Evolutionary conservation across 1,140 invertebrate genomes (phyloP), one percentile per base, ranked within the genome.

Genomic region (Zophobas morio): DNA sequence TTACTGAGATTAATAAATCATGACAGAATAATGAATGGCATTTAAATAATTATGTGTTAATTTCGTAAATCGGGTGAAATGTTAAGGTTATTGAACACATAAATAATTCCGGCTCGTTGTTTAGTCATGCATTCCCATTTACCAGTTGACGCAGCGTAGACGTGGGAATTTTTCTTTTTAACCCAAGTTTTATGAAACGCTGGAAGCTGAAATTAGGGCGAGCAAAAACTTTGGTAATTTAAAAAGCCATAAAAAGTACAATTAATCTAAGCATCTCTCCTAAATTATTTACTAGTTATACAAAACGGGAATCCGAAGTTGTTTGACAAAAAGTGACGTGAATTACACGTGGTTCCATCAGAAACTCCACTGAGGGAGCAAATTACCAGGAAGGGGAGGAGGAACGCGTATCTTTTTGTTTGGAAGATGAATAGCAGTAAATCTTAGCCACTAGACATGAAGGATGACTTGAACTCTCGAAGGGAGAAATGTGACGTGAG

Each of bases 381-480:
- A 80, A 78, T 78, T 78, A 75, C 63, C 39, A 73, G 63, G 54
- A 71, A 54, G 66, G 46, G 54, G 66, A 56, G 72, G 72, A 49
- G 73, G 46, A 73, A 60, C 70, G 33, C 73, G 73, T 80, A 66
- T 76, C 75, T 78, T 79, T 81, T 79, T 81, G 75, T 82, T 80
- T 79, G 76, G 78, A 78, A 81, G 78, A 79, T 82, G 81, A 79
- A 81, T 82, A 72, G 79, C 79, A 74, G 76, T 82, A 82, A 82
- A 82, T 82, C 81, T 82, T 82, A 72, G 75, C 79, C 78, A 75
- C 76, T 77, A 80, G 80, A 82, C 81, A 80, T 80, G 79, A 81
- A 74, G 75, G 77, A 79, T 82, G 76, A 79, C 76, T 80, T 75
- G 79, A 77, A 79, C 76, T 70, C 76, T 79, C 76, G 74, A 70